Conservation (phyloP, 2,888 invertebrate genomes). For the Trachelus stipa region DNA sequence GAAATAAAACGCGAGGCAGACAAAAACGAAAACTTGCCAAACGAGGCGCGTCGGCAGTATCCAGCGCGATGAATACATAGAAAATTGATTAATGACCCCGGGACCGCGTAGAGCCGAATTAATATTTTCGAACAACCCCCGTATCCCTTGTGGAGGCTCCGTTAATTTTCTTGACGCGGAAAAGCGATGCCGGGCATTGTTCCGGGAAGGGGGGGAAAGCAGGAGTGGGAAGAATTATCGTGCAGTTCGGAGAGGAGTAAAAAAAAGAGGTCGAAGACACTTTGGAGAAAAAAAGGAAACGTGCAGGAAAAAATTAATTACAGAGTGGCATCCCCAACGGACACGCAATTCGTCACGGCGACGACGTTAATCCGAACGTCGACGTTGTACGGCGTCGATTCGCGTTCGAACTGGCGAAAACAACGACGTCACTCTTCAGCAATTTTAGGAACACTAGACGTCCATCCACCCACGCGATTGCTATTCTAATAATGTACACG, state of each 20-base stretch:
- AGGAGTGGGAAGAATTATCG: not conserved
- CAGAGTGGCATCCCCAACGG: not conserved
- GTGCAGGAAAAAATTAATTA: constrained; percentile 38
- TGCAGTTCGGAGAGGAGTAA: not conserved
- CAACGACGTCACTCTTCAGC: constrained; percentile 37
- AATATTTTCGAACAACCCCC: not conserved
- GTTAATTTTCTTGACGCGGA: constrained; percentile 37
- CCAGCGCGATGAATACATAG: not conserved
- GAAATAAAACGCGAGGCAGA: not conserved
- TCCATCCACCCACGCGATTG: constrained; percentile 27
- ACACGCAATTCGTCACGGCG: constrained; percentile 40
- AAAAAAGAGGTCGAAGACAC: not conserved
- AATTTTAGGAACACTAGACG: constrained; percentile 48
- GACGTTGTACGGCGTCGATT: not conserved
- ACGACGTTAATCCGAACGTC: constrained; percentile 27
- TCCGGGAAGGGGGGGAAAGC: not conserved
- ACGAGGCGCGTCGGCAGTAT: not conserved
- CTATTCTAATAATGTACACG: constrained; percentile 21
- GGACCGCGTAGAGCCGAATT: not conserved
- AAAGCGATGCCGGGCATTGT: not conserved
- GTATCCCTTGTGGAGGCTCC: constrained; percentile 45
- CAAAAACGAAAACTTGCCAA: not conserved
- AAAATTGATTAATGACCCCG: not conserved
- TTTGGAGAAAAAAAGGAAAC: not conserved
- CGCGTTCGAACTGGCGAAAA: constrained; percentile 16